Evolutionary conservation across 2,113 vertebrate genomes (phyloP), one percentile per base, ranked within the genome.

Genomic region (Epinephelus lanceolatus): DNA sequence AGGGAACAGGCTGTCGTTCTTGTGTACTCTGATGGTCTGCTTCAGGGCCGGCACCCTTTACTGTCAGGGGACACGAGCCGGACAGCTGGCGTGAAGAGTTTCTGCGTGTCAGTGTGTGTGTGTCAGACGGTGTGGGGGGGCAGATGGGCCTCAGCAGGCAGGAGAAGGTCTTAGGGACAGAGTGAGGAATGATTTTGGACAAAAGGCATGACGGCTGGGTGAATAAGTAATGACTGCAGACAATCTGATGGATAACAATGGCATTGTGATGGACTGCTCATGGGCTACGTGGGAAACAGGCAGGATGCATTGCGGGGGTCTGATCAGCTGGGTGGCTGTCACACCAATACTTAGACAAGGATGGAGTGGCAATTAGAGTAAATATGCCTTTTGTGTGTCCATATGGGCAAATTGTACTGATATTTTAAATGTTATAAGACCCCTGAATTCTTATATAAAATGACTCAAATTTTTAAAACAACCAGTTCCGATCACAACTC

Each of bases 211-310:
- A 71, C 51, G 88, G 86, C 86, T 84, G 83, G 76, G 83, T 94
- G 94, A 95, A 94, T 94, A 88, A 92, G 81, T 88, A 88, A 94
- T 93, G 92, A 88, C 73, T 60, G 86, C 73, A 86, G 83, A 92
- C 91, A 94, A 90, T 94, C 91, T 81, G 88, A 92, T 74, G 79
- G 92, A 91, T 90, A 93, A 95, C 93, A 95, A 95, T 94, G 87
- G 90, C 90, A 93, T 93, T 94, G 91, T 93, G 87, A 86, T 62
- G 75, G 92, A 89, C 66, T 80, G 83, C 86, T 88, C 81, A 37
- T 63, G 71, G 71, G 80, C 68, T 82, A 76, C 70, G 86, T 91
- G 92, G 88, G 90, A 95, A 93, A 90, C 81, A 74, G 80, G 80
- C 83, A 60, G 78, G 72, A 53, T 87, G 70, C 57, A 45, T 67